Conservation (phyloP, 1,140 invertebrate genomes). For the Kradibia gibbosae region DNA sequence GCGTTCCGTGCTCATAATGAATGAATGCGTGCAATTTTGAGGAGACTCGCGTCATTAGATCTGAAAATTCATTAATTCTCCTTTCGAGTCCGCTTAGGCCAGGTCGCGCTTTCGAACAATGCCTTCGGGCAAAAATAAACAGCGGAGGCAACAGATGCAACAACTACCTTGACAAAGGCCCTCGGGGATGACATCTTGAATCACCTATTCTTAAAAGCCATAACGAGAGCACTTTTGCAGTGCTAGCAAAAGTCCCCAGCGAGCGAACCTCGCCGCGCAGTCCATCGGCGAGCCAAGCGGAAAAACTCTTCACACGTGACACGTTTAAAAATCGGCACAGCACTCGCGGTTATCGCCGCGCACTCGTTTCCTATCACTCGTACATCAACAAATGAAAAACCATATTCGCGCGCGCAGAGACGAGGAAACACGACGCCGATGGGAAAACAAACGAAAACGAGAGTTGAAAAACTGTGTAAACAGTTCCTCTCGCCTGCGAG, state of each 20-base stretch:
- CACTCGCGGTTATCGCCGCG: constrained; percentile 20
- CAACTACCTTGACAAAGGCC: constrained; percentile 23
- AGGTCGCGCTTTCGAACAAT: too few species aligned
- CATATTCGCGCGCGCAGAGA: too few species aligned
- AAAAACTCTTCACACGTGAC: constrained; percentile 14
- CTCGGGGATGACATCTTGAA: constrained; percentile 25
- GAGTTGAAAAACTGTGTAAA: not conserved
- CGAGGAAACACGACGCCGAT: too few species aligned
- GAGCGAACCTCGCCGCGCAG: not conserved
- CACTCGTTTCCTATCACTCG: not conserved
- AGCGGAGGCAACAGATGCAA: not conserved
- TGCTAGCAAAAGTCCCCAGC: not conserved
- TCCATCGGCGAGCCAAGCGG: not conserved
- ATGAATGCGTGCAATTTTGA: too few species aligned
- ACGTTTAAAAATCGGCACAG: not conserved
- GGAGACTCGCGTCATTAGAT: too few species aligned
- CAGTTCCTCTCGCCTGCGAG: not conserved
- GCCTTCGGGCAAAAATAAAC: too few species aligned
- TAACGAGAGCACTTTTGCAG: not conserved
- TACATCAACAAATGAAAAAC: not conserved
- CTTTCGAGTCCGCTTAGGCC: too few species aligned
- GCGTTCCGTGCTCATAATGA: too few species aligned
- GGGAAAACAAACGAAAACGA: not conserved
- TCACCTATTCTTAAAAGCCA: constrained; percentile 19
- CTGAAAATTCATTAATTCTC: too few species aligned